Base-by-base conservation (phyloP, 2,113 vertebrate species). In the Thunnus maccoyii region DNA sequence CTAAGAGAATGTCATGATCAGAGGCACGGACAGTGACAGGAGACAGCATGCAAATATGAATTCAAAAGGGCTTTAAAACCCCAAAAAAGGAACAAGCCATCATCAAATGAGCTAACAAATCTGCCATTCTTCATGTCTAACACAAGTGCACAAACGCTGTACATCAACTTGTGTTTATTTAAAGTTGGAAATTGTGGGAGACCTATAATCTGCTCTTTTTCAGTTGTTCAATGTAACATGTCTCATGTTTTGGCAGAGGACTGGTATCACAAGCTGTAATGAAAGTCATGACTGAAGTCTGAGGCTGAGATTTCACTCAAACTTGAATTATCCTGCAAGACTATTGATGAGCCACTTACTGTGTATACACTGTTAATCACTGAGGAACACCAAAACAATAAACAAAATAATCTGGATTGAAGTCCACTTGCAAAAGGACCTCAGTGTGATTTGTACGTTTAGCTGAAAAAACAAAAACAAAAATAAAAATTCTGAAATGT, bases 1-100 rank as follows among this genome's bases (percentile, higher is more conserved):
- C 78, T 76, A 72, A 61, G 76, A 86, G 60, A 86, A 87, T 83
- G 77, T 86, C 61, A 62, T 36, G 54, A 80, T 80, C 77, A 89
- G 67, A 80, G 58, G 48, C 6, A 7, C 1, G 30, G 41, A 57
- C n/a, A 80, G 69, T 61, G 78, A 77, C 58, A 78, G 76, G 76
- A 84, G 58, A 72, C 56, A 27, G 56, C 27, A 85, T 88, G 75
- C 67, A 89, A 83, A 87, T 84, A 47, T 52, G 15, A 58, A 77
- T 64, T 76, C 4, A 64, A 83, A 87, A 48, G 51, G 63, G 32
- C 54, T 78, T 83, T 82, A 41, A 76, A 80, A 10, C 17, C 9
- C 16, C 3, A 13, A 58, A 69, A 78, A 30, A 66, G 60, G 14
- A 32, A 58, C 20, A 66, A n/a, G 15, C 58, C 64, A 17, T 50